A percentile compares a stretch with the other conserved stretches of the same genome.
phyloP scores from a whole-genome alignment of 2,797 vertebrate genomes.

The Fratercula arctica region DNA sequence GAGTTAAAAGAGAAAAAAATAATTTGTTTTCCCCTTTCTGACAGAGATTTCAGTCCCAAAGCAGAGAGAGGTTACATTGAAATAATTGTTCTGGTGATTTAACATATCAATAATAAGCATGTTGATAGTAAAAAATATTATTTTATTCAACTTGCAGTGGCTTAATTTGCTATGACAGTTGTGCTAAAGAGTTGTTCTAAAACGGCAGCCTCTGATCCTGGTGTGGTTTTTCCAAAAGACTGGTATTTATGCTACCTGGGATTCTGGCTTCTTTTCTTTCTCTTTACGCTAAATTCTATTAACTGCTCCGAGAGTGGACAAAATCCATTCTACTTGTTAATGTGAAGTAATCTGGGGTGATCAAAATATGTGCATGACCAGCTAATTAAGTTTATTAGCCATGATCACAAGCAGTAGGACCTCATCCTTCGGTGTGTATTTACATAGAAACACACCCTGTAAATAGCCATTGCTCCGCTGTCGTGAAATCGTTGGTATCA shows the following conservation, averaged over 20 bases:
- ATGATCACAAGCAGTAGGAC: not conserved
- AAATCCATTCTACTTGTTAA: not conserved
- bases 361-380: not conserved
- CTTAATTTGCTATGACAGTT: not conserved
- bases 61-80: not conserved
- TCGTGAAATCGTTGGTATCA: not conserved
- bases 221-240: not conserved
- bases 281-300: not conserved
- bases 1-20: not conserved
- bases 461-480: not conserved
- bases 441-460: not conserved
- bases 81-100: not conserved
- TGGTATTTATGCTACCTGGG: not conserved
- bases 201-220: not conserved
- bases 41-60: not conserved
- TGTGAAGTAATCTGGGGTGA: not conserved
- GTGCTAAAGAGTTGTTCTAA: not conserved
- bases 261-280: not conserved
- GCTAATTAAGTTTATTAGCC: not conserved
- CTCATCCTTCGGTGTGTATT: not conserved
- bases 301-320: not conserved
- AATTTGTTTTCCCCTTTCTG: not conserved
- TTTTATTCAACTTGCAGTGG: not conserved
- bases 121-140: not conserved
- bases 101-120: not conserved